Percentiles rank a stretch among this genome's conserved stretches.
phyloP scores from a whole-genome alignment of 2,888 invertebrate genomes.

The Ommatoiulus sabulosus region DNA sequence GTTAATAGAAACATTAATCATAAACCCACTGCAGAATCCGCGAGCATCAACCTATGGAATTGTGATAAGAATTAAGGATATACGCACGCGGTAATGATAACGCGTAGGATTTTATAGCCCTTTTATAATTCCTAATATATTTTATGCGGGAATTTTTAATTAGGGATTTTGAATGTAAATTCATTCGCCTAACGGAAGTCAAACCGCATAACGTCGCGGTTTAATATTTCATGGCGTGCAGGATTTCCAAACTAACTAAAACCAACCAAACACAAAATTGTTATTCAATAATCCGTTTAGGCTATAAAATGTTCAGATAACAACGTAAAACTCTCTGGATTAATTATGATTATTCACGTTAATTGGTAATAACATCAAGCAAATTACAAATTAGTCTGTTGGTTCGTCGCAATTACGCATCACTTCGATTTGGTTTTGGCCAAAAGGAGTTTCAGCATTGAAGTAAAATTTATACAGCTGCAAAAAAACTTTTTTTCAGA shows the following conservation, averaged over 20 bases:
- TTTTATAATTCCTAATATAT: constrained; percentile 15
- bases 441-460: not conserved
- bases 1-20: constrained; percentile 27
- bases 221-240: constrained; percentile 6
- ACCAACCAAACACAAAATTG: not conserved
- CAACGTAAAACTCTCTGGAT: not conserved
- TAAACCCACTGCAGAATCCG: not conserved
- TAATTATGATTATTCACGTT: not conserved
- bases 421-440: too few species aligned
- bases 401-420: too few species aligned
- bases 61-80: not conserved
- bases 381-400: not conserved
- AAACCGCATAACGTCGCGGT: not conserved
- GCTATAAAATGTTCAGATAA: not conserved
- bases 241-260: not conserved
- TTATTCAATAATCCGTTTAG: not conserved
- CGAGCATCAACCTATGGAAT: not conserved
- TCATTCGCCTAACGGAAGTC: not conserved
- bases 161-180: not conserved
- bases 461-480: not conserved
- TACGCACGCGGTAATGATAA: not conserved
- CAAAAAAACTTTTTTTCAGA: too few species aligned
- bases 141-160: not conserved
- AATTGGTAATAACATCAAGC: not conserved
- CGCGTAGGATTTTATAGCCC: not conserved